phyloP scores from a whole-genome alignment of 2,797 vertebrate genomes.

The Silurus lanzhouensis region DNA sequence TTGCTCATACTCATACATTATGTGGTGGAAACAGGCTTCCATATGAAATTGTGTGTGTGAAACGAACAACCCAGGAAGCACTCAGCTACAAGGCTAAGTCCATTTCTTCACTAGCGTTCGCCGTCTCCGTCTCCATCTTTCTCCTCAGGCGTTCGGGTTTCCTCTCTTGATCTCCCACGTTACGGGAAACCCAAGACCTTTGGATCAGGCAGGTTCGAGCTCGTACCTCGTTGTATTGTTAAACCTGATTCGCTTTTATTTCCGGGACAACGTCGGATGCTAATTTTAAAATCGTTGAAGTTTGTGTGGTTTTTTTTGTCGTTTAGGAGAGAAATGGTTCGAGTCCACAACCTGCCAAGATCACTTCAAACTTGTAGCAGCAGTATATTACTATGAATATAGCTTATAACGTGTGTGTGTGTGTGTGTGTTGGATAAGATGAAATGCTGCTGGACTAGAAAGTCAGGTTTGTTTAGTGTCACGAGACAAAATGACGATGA shows the following conservation, averaged over 20 bases:
- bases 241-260: slow-evolving; percentile 48
- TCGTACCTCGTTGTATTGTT: slow-evolving; percentile 87
- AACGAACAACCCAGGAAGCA: slow-evolving; percentile 76
- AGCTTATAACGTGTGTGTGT: neutral
- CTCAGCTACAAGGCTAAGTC: slow-evolving; percentile 79
- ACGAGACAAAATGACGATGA: neutral
- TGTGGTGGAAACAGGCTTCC: no score
- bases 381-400: slow-evolving; percentile 50
- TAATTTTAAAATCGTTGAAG: no score
- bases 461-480: neutral
- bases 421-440: neutral
- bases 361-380: slow-evolving; percentile 61
- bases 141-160: slow-evolving; percentile 85
- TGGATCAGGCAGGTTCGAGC: slow-evolving; percentile 90
- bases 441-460: neutral
- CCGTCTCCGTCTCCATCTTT: slow-evolving; percentile 3
- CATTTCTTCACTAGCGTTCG: neutral
- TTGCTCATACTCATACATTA: no score
- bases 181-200: slow-evolving; percentile 80
- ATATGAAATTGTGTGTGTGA: slow-evolving; percentile 62
- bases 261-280: no score
- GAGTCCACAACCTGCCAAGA: slow-evolving; percentile 79
- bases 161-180: slow-evolving; percentile 82
- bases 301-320: slow-evolving; percentile 26
- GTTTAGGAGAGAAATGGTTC: slow-evolving; percentile 89